phyloP scores from a whole-genome alignment of 2,888 invertebrate genomes.

The Aphidius colemani region DNA sequence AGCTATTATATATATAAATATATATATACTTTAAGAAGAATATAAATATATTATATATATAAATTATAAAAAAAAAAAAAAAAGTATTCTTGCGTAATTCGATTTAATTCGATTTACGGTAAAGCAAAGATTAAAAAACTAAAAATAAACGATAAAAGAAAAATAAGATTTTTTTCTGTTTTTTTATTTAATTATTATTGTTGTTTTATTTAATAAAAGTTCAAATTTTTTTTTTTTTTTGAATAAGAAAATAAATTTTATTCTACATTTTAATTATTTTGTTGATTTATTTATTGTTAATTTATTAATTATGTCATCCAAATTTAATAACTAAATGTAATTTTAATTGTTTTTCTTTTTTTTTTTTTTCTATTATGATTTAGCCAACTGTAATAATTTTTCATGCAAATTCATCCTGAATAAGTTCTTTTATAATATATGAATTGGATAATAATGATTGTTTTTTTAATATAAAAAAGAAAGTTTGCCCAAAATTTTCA shows the following conservation, averaged over 20 bases:
- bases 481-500: too few species aligned
- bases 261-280: conserved; percentile 6
- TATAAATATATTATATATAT: conserved; percentile 14
- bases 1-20: conserved; percentile 19
- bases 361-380: too few species aligned
- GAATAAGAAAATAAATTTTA: conserved; percentile 15
- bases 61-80: conserved; percentile 10
- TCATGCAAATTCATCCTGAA: conserved; percentile 15
- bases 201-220: conserved; percentile 16
- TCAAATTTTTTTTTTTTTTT: conserved; percentile 7
- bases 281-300: conserved; percentile 10
- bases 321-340: too few species aligned
- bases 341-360: too few species aligned
- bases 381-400: conserved; percentile 11
- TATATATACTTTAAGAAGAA: conserved; percentile 25
- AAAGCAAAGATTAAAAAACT: background rate
- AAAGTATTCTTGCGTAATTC: conserved; percentile 27
- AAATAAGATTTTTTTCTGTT: conserved; percentile 1
- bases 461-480: too few species aligned
- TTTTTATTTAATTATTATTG: conserved; percentile 9
- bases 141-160: conserved; percentile 1
- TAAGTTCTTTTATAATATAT: background rate
- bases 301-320: too few species aligned
- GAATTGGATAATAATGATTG: too few species aligned
- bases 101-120: conserved; percentile 5